Evolutionary conservation across 2,113 vertebrate species (phyloP).

Genomic region (Aptenodytes patagonicus): DNA sequence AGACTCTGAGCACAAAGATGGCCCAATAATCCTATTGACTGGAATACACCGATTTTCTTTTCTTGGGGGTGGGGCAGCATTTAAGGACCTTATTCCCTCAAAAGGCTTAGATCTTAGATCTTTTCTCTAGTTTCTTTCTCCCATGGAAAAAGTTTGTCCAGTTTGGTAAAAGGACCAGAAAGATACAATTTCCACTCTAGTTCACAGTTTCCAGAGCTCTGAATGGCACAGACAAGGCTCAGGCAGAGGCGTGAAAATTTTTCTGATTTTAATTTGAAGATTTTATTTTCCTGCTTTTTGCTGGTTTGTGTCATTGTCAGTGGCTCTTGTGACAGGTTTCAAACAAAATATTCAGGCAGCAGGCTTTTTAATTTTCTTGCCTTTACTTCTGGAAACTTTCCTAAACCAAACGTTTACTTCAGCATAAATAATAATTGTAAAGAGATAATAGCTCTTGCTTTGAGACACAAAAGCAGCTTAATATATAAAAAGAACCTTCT

Average conservation of each 20-base stretch:
- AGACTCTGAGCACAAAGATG: not conserved
- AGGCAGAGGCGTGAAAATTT: not conserved
- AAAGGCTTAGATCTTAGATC: not conserved
- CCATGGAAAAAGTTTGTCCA: not conserved
- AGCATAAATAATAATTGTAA: not conserved
- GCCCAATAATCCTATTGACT: not conserved
- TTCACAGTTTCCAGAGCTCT: not conserved
- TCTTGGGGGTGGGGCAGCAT: rapidly evolving
- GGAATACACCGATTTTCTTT: not conserved
- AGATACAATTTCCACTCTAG: not conserved
- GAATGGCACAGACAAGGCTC: not conserved
- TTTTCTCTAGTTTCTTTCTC: not conserved
- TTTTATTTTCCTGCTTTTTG: not conserved
- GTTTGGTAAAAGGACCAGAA: not conserved
- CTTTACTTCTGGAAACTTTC: not conserved
- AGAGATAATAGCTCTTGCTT: not conserved
- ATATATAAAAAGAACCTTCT: not conserved
- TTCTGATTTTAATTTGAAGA: not conserved
- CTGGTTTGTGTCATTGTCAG: not conserved
- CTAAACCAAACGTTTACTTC: not conserved
- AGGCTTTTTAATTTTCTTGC: not conserved
- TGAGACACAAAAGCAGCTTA: not conserved
- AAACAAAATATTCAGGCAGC: not conserved
- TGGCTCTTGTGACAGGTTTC: not conserved
- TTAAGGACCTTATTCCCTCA: not conserved